Evolutionary conservation across 2,888 invertebrate genomes (phyloP), one percentile per base, ranked within the genome.

Genomic region (Agrilus cyanescens): DNA sequence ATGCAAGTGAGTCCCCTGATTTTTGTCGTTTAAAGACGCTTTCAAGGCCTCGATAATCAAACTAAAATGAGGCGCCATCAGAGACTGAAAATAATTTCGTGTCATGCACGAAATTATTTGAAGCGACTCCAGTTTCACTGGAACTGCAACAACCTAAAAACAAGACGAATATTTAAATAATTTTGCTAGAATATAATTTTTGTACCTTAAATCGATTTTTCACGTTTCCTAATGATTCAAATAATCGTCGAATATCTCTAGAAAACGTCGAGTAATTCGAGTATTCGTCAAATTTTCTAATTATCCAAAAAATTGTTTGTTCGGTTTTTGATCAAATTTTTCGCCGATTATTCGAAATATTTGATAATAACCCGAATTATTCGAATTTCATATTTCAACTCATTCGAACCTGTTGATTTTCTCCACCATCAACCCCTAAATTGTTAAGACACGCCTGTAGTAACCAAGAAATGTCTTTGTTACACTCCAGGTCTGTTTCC

Each of bases 81-180:
- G 63, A 33, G 73, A 66, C 1, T 66, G 57, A 41, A 79, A 73
- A 57, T 81, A 78, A 45, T 76, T 73, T 44, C 76, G 70, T 2
- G 73, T 71, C 57, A 81, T 71, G 0, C 76, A 75, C 1, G 77
- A 74, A 1, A 83, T 54, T 1, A 86, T 76, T 69, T 86, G 85
- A 0, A 89, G 69, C 12, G 86, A 83, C 63, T 88, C 87, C 14
- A 87, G 66, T 46, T 85, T 75, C 37, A 89, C 75, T 13, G 87
- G 82, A 12, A 80, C 74, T 0, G 71, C 48, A 20, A 30, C 13
- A 29, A 35, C 32, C 40, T 45, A 30, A 25, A 41, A 32, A 38
- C 3, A 20, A 29, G n/a, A 18, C 16, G 18, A 38, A 14, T 18
- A 18, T 15, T 33, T n/a, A n/a, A n/a, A n/a, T n/a, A n/a, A n/a